phyloP scores from a whole-genome alignment of 64 coral and sea anemone species.

The Orbicella faveolata region DNA sequence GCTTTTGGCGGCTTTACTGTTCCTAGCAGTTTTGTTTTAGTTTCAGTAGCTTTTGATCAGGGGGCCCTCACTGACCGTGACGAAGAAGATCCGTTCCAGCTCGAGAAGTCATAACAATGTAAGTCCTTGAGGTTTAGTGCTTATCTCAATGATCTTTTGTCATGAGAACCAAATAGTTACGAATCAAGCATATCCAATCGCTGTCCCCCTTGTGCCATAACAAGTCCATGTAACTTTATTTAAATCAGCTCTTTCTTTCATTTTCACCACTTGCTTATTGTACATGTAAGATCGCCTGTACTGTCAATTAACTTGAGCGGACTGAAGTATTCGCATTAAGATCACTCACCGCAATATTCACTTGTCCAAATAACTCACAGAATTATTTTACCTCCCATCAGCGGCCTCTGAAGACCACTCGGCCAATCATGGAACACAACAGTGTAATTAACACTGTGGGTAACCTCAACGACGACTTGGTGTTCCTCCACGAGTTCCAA shows the following conservation, averaged over 20 bases:
- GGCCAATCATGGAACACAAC: not conserved
- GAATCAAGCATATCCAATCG: not conserved
- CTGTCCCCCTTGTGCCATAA: not conserved
- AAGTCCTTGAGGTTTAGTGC: slow-evolving; percentile 39
- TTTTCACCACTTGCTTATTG: not conserved
- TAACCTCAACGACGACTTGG: not conserved
- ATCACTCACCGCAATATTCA: not conserved
- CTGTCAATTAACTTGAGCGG: slow-evolving; percentile 1
- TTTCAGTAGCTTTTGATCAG: not conserved
- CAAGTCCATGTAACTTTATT: slow-evolving; percentile 32
- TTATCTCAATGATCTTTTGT: slow-evolving; percentile 35
- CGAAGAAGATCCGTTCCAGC: not conserved
- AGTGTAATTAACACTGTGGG: slow-evolving; percentile 3
- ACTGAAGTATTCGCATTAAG: not conserved
- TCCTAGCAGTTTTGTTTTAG: not conserved
- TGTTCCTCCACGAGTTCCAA: not conserved
- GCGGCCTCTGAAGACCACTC: not conserved
- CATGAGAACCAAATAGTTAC: slow-evolving; percentile 1
- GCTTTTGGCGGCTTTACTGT: not conserved
- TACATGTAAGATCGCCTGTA: not conserved
- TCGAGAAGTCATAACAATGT: slow-evolving; percentile 23
- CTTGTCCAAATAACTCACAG: not conserved
- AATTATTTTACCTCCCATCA: slow-evolving; percentile 11
- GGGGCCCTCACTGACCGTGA: not conserved
- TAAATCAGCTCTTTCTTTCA: not conserved